Conservation (phyloP, 1,140 invertebrate species). For the Theocolax elegans region DNA sequence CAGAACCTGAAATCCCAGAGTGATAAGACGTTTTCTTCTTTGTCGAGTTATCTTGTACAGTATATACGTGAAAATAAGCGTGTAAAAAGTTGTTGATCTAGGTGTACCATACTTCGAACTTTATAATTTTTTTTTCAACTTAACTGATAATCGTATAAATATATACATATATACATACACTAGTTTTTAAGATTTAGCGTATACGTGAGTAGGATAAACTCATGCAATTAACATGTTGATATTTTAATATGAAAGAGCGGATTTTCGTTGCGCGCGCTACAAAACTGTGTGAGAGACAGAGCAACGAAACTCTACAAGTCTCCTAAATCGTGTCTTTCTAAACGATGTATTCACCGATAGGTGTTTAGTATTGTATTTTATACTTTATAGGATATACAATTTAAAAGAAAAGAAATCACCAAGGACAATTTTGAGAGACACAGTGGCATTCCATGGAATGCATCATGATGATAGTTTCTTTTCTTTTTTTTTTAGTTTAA, state of each 20-base stretch:
- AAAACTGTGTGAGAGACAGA: slow-evolving; percentile 55
- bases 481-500: slow-evolving; percentile 50
- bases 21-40: slow-evolving; percentile 66
- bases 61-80: slow-evolving; percentile 58
- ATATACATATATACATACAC: slow-evolving; percentile 42
- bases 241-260: slow-evolving; percentile 53
- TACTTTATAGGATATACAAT: slow-evolving; percentile 50
- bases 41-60: slow-evolving; percentile 62
- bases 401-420: slow-evolving; percentile 49
- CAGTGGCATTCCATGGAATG: slow-evolving; percentile 53
- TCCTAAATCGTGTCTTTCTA: slow-evolving; percentile 62
- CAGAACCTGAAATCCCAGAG: slow-evolving; percentile 71
- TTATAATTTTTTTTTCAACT: slow-evolving; percentile 46
- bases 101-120: slow-evolving; percentile 60
- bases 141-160: slow-evolving; percentile 48
- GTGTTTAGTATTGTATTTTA: slow-evolving; percentile 57
- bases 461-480: slow-evolving; percentile 48
- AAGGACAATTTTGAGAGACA: slow-evolving; percentile 49
- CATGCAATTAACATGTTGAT: slow-evolving; percentile 54
- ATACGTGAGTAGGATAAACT: slow-evolving; percentile 34
- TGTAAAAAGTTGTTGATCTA: slow-evolving; percentile 67
- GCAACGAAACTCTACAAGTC: slow-evolving; percentile 56
- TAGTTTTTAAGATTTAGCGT: slow-evolving; percentile 36
- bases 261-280: slow-evolving; percentile 50
- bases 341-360: slow-evolving; percentile 48